Base-by-base conservation (phyloP, 2,797 vertebrate species). In the Darevskia mixta region DNA sequence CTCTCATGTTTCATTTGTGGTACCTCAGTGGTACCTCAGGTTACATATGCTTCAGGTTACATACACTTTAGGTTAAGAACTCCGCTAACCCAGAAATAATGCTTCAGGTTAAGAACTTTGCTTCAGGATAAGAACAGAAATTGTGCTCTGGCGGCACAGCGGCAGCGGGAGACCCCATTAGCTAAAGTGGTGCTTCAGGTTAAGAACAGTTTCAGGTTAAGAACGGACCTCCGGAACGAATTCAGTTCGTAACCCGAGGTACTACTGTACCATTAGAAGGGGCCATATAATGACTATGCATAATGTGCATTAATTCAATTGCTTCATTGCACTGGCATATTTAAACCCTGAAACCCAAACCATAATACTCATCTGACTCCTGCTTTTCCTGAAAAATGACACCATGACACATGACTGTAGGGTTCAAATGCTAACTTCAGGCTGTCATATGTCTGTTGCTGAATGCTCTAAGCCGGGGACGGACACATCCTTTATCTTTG, bases 301-400 rank as follows among this genome's bases (percentile, higher is more conserved):
- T 71, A 84, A 73, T 25, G 20, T 35, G n/a, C 43, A 72, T 11
- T 7, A 18, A 11, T 25, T 32, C n/a, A 32, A 66, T 66, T 45
- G 18, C 18, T 13, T 2, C 25, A 23, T 43, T 85, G 73, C 23
- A 17, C 4, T 73, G 69, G 45, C 23, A 84, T 61, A 29, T 38
- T 79, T 45, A 67, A 78, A 43, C 23, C 8, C 4, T 32, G 75
- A 81, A 35, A 2, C 32, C 32, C 23, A 27, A 58, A 38, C 35
- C 18, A 29, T 45, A 71, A 13, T 29, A 25, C 9, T 25, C 11
- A 27, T 71, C 35, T 27, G n/a, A 20, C 20, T 80, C 35, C 25
- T 71, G 9, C n/a, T 76, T 64, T 41, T 13, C 66, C 66, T 86
- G 77, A 80, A 86, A 86, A 86, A 79, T 11, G 32, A 72, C 32